These are phyloP conservation scores for Cecropterus lyciades DNA, from an alignment of 1,140 invertebrate genomes.

Conservation along the genomic window DNA sequence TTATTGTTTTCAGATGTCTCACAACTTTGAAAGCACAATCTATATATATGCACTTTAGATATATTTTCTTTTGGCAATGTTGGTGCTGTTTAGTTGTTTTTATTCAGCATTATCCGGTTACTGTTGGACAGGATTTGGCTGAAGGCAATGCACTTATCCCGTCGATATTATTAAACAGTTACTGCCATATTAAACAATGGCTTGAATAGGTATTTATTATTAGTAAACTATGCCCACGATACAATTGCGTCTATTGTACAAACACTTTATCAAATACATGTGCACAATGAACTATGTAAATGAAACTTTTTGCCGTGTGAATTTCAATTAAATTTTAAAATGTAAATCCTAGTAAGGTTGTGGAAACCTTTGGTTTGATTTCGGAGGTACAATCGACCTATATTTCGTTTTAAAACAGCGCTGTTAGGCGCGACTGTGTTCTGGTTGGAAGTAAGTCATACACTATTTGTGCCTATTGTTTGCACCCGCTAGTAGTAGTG, in stretches of 20 bases:
- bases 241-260: neutral
- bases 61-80: neutral
- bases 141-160: neutral
- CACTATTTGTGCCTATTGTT: too few relatives aligned
- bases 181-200: neutral
- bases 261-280: neutral
- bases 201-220: neutral
- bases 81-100: conserved; percentile 11
- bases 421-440: too few relatives aligned
- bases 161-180: neutral
- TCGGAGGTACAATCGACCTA: too few relatives aligned
- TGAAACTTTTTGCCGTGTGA: too few relatives aligned
- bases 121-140: neutral
- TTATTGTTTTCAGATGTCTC: conserved; percentile 7
- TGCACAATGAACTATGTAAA: neutral
- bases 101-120: conserved; percentile 19
- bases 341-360: too few relatives aligned
- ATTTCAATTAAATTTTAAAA: too few relatives aligned
- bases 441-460: too few relatives aligned
- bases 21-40: conserved; percentile 8
- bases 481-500: too few relatives aligned
- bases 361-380: too few relatives aligned
- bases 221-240: neutral
- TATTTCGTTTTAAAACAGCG: too few relatives aligned
- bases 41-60: neutral